Base-by-base conservation (phyloP, 2,113 vertebrate genomes). In the Pelvicachromis taeniatus region DNA sequence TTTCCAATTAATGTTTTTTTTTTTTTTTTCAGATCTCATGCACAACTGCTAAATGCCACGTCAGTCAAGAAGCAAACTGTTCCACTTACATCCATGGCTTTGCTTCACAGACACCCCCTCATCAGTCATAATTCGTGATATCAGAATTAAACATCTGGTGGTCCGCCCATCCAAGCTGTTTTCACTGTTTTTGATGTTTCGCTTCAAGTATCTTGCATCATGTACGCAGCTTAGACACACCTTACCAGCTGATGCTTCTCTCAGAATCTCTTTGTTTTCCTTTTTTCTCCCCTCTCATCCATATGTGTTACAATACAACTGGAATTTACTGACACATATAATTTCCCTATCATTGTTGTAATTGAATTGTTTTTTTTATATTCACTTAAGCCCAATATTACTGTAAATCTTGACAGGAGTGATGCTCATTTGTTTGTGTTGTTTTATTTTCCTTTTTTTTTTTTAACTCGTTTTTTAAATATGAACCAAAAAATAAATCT, bases 121-220 rank as follows among this genome's bases (percentile, higher is more conserved):
- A 88, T 93, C 61, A 93, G 54, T 85, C 42, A 58, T 84, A 86
- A 91, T 85, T 87, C 9, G n/a, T 83, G 82, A 77, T 78, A 84
- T 75, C 48, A 84, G 48, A 87, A 82, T 83, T 70, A 63, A 85
- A 85, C 89, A 94, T 91, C 90, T 94, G 91, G 21, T 80, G 80
- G 5, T 65, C 87, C 40, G 77, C 84, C 85, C 84, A 78, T 73
- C 65, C 86, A 88, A 92, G 86, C 91, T 91, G 88, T 85, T 86
- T 85, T 50, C 40, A 50, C 8, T 80, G 35, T 54, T 86, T 82
- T 52, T 81, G 33, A 90, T 84, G 80, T 80, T 90, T 84, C 2
- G 48, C 87, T 82, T 73, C 55, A 82, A 80, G 81, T 84, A 81
- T 65, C 23, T 79, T 82, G 29, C 29, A 82, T 87, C 31, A 65